A percentile compares a stretch with the other conserved stretches of the same genome.
Evolutionary conservation across 2,113 vertebrate genomes (phyloP).

Genomic region (Chroicocephalus ridibundus): DNA sequence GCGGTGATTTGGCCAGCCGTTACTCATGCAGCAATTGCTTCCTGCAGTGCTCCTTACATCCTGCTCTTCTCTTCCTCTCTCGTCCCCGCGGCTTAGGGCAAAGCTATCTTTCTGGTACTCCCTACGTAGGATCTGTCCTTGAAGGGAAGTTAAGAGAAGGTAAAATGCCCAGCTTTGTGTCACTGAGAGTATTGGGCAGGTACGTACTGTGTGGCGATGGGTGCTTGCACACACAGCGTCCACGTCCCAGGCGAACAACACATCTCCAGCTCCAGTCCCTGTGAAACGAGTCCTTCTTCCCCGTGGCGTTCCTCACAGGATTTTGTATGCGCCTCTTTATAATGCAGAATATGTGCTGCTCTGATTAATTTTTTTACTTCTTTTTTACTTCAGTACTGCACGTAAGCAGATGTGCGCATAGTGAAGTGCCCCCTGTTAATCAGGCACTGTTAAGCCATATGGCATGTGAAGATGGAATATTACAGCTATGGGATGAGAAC

Average conservation of each 20-base stretch:
- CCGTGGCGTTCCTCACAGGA: not conserved
- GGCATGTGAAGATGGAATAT: not conserved
- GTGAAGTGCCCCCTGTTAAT: not conserved
- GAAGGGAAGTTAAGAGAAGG: too few relatives aligned
- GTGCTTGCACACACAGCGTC: too few relatives aligned
- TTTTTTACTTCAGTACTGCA: not conserved
- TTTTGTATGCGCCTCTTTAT: not conserved
- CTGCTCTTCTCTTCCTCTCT: not conserved
- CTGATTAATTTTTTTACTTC: not conserved
- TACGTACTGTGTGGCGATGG: accelerated
- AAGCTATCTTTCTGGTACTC: not conserved
- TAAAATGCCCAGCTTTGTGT: not conserved
- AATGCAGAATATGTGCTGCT: not conserved
- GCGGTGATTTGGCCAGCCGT: not conserved
- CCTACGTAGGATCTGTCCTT: not conserved
- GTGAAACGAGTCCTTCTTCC: not conserved
- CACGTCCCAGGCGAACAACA: accelerated
- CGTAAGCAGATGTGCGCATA: not conserved
- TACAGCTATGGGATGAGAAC: not conserved
- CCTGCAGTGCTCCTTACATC: not conserved
- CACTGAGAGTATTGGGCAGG: not conserved
- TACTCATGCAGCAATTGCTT: not conserved
- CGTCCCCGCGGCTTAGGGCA: not conserved
- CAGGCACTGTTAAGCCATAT: not conserved
- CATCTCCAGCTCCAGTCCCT: not conserved